Evolutionary conservation across 2,797 vertebrate genomes (phyloP), one percentile per base, ranked within the genome.

Genomic region (Thunnus albacares): DNA sequence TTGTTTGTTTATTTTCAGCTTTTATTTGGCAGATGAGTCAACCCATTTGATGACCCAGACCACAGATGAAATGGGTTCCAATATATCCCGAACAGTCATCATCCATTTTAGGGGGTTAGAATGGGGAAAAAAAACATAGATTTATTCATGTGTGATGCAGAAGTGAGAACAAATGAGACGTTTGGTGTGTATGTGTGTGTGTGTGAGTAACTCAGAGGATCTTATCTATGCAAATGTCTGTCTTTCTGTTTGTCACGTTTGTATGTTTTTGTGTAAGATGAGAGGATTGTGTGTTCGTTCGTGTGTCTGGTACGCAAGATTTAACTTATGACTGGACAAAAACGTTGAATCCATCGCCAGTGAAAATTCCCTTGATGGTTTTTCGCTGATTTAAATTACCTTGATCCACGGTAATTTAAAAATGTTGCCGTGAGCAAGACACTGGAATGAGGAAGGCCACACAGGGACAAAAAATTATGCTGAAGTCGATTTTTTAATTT

Each of bases 391-490:
- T 81, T 66, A 71, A 86, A 82, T 69, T 63, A 81, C 63, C 72
- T 67, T 69, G 70, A 89, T 85, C 62, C 71, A 30, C 45, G 10
- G 70, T 78, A 47, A 82, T 87, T 88, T 85, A 20, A 84, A 33
- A 87, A 84, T 65, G 45, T 76, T 79, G 65, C 80, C 59, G 9
- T 20, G 35, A 84, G 88, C 76, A 20, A 81, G 11, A 66, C 30
- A 65, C 66, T 80, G 15, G 15, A 85, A 71, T 22, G 26, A 78
- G 33, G 38, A 66, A n/a, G 51, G 51, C 59, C 58, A 30, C 43
- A 2, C 6, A 53, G 51, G 49, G n/a, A 71, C 28, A 58, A 8
- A 33, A 55, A 80, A 77, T 67, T 47, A 71, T 76, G 47, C 65
- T 73, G 51, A 75, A 69, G 24, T 80, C 81, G 47, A 80, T 81